Percentiles rank a stretch among this genome's conserved stretches.
phyloP scores from a whole-genome alignment of 2,888 invertebrate genomes.

The Lydus trimaculatus region DNA sequence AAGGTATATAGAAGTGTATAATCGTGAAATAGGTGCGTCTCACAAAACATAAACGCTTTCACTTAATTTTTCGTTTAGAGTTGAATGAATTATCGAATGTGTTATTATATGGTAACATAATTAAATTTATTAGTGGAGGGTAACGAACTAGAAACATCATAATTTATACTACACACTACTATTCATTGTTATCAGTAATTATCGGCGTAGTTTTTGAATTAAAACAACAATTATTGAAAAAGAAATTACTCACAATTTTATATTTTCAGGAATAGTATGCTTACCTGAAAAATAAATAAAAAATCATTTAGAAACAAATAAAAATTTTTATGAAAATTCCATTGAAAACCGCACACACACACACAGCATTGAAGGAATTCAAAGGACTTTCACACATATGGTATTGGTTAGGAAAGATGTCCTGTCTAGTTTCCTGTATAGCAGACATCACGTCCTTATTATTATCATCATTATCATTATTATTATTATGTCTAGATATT shows the following conservation, averaged over 20 bases:
- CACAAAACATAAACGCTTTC: slow-evolving; percentile 21
- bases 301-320: background rate
- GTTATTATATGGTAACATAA: slow-evolving; percentile 25
- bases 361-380: background rate
- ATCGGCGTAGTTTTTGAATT: background rate
- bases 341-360: background rate
- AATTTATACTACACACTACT: background rate
- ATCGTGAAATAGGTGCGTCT: slow-evolving; percentile 26
- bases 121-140: slow-evolving; percentile 38
- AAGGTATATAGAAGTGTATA: background rate
- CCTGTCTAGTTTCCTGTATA: slow-evolving; percentile 39
- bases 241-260: no score
- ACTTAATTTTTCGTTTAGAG: slow-evolving; percentile 28
- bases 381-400: slow-evolving; percentile 3
- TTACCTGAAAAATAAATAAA: background rate
- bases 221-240: no score
- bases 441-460: slow-evolving; percentile 42
- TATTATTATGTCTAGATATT: slow-evolving; percentile 26
- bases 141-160: slow-evolving; percentile 32
- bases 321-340: background rate
- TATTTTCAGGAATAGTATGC: background rate
- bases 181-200: background rate
- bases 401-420: slow-evolving; percentile 5
- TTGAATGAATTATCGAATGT: slow-evolving; percentile 29
- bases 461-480: background rate